A percentile compares a stretch with the other conserved stretches of the same genome.
Conservation (phyloP, 2,113 vertebrate species). For the Regulus satrapa region DNA sequence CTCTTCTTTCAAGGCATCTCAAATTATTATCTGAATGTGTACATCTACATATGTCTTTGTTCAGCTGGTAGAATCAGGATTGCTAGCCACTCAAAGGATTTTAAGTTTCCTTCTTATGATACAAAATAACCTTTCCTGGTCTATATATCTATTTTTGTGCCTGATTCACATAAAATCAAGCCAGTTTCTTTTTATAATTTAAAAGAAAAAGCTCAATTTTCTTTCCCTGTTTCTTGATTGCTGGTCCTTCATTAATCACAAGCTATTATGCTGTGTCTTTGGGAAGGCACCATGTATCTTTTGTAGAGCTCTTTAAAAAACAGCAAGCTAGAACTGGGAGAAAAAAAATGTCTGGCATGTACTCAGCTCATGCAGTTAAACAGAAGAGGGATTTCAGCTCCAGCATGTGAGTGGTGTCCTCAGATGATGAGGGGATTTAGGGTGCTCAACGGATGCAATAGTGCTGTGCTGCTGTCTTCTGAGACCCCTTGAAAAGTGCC, state of each 20-base stretch:
- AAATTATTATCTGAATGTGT: neutral
- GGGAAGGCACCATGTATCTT: neutral
- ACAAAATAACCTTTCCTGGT: neutral
- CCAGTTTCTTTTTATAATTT: neutral
- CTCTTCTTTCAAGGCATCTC: neutral
- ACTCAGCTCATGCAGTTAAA: neutral
- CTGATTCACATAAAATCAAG: neutral
- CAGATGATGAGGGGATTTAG: neutral
- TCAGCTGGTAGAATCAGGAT: neutral
- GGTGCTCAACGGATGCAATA: accelerated
- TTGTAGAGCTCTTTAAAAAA: neutral
- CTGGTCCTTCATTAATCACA: neutral
- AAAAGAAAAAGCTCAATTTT: neutral
- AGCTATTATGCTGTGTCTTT: neutral
- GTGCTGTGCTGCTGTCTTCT: neutral
- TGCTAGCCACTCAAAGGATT: neutral
- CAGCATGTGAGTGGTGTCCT: neutral
- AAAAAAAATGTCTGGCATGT: accelerated
- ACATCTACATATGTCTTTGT: neutral
- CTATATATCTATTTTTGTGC: neutral
- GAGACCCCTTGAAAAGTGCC: neutral
- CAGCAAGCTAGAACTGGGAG: neutral
- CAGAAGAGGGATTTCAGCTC: neutral
- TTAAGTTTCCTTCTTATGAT: neutral
- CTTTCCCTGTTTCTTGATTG: neutral